Base-by-base conservation (phyloP, 1,140 invertebrate genomes). In the Sesamia nonagrioides region DNA sequence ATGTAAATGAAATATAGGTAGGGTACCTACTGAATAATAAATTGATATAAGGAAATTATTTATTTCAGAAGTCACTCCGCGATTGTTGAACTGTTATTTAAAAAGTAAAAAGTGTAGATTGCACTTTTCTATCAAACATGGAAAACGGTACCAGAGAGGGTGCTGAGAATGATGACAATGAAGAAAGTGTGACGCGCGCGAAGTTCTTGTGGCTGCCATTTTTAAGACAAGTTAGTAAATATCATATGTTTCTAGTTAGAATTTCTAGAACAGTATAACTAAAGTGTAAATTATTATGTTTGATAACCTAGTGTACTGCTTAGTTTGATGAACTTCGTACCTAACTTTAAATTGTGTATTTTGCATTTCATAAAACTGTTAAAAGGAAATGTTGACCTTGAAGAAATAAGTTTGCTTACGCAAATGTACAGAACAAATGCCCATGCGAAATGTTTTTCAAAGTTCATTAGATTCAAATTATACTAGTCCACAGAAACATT, bases 191-290 rank as follows among this genome's bases (percentile, higher is more conserved):
- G 21, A 40, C 33, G 50, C 15, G 60, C 11, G 21, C 42, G n/a
- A 45, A 63, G 33, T 42, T 40, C 21, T 76, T 54, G 6, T 61
- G 54, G 73, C 33, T 42, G 61, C 54, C 73, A 42, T 76, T 80
- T 18, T 76, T 69, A 4, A 69, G 73, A 71, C 79, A 80, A 66
- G 79, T 80, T 63, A 7, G 73, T 63, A 60, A 35, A 71, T 27
- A 27, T 27, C 27, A 27, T 27, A 27, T 15, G 35, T 63, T 63
- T 40, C n/a, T 15, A 40, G 1, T 63, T 17, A 35, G 8, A 63
- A 63, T 63, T 63, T 37, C n/a, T 37, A 37, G 11, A 11, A 37
- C 33, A 35, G 15, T 63, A n/a, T 40, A 40, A 63, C 37, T 6
- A 17, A 7, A 63, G 37, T 63, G n/a, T n/a, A 40, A 63, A 5